Percentiles rank a stretch among this genome's conserved stretches.
Evolutionary conservation across 2,888 invertebrate species (phyloP).

Genomic region (Hyles lineata): DNA sequence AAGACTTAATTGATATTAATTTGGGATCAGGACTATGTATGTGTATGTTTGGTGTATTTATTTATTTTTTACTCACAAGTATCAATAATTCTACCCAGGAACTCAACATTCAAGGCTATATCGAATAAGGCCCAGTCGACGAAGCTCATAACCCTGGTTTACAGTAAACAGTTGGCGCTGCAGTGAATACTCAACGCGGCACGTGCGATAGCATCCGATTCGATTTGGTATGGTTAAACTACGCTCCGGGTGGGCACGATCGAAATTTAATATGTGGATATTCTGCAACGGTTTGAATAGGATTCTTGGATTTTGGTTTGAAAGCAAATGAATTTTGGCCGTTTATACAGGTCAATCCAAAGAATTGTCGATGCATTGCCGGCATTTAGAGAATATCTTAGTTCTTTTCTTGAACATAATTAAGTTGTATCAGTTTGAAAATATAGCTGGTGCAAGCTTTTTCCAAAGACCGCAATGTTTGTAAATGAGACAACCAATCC

Average conservation of each 20-base stretch:
- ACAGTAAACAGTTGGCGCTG: neutral
- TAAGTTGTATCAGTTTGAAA: no score
- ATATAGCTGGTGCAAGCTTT: no score
- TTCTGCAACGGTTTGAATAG: neutral
- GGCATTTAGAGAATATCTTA: no score
- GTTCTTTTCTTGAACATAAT: no score
- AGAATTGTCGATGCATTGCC: no score
- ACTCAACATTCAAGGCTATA: neutral
- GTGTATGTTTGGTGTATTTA: no score
- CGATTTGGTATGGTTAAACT: conserved; percentile 24
- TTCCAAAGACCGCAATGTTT: no score
- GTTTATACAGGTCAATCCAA: no score
- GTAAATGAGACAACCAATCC: no score
- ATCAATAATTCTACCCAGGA: neutral
- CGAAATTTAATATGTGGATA: conserved; percentile 22
- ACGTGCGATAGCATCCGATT: conserved; percentile 16
- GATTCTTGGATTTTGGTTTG: neutral
- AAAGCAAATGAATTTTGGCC: neutral
- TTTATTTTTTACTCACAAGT: no score
- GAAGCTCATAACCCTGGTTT: neutral
- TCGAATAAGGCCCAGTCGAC: neutral
- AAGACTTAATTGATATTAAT: no score
- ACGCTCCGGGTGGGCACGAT: neutral
- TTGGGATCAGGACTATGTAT: no score
- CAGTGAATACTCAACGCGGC: neutral